Evolutionary conservation across 2,113 vertebrate species (phyloP), one percentile per base, ranked within the genome.

Genomic region (Geococcyx californianus): DNA sequence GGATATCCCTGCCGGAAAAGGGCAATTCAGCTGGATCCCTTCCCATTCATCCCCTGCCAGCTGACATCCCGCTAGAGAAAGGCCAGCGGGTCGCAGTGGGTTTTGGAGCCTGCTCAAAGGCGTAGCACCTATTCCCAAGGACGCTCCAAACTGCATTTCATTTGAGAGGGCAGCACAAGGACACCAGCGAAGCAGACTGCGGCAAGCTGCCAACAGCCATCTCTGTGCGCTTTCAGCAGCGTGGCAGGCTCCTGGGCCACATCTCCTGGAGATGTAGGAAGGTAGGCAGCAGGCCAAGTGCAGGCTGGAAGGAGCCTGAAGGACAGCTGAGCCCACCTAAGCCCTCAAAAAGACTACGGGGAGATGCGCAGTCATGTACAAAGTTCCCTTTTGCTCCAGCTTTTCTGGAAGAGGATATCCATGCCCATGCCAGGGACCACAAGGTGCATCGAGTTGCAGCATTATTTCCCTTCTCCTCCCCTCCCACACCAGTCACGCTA

Each of bases 1-100:
- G 98, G 79, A 99, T 96, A 89, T 99, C 99, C 97, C 99, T 99
- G 79, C 4, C 80, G 60, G 76, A 83, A 52, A 89, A 75, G 40
- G 12, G 73, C 24, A 90, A 20, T 31, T 55, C 72, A 95, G 68
- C n/a, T 58, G 63, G 25, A 77, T n/a, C 23, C 60, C 12, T 21
- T 40, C 31, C 56, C 16, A 38, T 34, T 34, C 42, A 11, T 18
- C 7, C n/a, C 24, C 7, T 42, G 23, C 59, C 38, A 87, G 69
- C n/a, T 68, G 25, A 40, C 15, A 59, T 14, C 74, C 42, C 68
- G 26, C 47, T 36, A 69, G 17, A 81, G 24, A 44, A 52, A 60
- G 70, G 40, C 33, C 56, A 64, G 25, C 15, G 75, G 33, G 69
- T 36, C 1, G 0, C 20, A 26, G 47, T 29, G 14, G 4, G 19